Percentiles rank a stretch among this genome's conserved stretches.
These are phyloP conservation scores for Tryphoninae sp. DNA, from an alignment of 2,888 invertebrate species.

Conservation along the genomic window DNA sequence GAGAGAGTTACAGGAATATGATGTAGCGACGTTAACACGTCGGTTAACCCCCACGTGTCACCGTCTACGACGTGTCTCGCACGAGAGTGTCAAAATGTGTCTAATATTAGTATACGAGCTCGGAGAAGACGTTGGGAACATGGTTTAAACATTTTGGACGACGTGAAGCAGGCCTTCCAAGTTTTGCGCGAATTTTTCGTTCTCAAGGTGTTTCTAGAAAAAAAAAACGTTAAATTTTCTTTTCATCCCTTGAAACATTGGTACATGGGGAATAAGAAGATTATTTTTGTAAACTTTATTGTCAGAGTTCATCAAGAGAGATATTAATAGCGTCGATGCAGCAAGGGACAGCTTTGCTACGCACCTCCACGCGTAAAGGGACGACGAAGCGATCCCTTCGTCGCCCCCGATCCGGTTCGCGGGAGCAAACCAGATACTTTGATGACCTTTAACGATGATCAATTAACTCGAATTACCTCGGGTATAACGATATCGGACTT, in stretches of 20 bases:
- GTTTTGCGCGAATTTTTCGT: too few relatives aligned
- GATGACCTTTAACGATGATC: constrained; percentile 79
- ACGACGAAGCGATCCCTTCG: constrained; percentile 50
- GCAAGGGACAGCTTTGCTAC: constrained; percentile 35
- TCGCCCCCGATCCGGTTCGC: constrained; percentile 66
- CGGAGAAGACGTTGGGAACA: background rate
- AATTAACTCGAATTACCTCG: constrained; percentile 76
- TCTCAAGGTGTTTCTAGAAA: too few relatives aligned
- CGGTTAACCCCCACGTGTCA: constrained; percentile 62
- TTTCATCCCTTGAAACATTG: constrained; percentile 7
- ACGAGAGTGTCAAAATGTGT: constrained; percentile 65
- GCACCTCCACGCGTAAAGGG: constrained; percentile 54
- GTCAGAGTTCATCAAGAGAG: constrained; percentile 23
- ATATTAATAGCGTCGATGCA: constrained; percentile 45
- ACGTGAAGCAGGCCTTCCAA: background rate
- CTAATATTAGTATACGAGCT: constrained; percentile 54
- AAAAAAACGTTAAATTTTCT: background rate
- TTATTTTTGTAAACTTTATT: constrained; percentile 50
- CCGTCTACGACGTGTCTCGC: constrained; percentile 25
- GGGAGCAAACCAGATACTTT: constrained; percentile 78
- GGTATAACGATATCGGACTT: constrained; percentile 69
- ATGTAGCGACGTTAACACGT: constrained; percentile 74
- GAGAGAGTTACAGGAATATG: constrained; percentile 73
- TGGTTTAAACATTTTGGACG: background rate
- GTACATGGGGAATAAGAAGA: constrained; percentile 14